phyloP scores from a whole-genome alignment of 2,113 vertebrate genomes.

The Urocynchramus pylzowi region DNA sequence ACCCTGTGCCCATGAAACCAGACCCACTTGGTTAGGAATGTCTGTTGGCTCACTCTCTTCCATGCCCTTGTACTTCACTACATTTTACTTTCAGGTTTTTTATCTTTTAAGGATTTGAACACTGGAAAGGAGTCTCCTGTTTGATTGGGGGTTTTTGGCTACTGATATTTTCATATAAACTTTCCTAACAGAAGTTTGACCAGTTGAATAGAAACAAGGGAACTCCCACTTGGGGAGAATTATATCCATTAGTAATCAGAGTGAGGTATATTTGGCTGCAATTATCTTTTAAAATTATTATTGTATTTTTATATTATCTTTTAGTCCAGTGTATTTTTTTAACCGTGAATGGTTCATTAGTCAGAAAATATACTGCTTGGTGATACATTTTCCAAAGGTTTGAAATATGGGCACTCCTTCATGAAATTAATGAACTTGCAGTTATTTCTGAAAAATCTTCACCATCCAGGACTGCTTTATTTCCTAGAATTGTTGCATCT shows the following conservation, averaged over 20 bases:
- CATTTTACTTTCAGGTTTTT: background rate
- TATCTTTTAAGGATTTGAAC: background rate
- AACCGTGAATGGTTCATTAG: background rate
- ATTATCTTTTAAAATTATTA: background rate
- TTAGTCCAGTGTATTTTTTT: background rate
- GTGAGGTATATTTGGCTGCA: background rate
- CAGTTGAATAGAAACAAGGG: background rate
- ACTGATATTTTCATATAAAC: background rate
- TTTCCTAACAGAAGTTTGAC: background rate
- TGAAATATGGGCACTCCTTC: background rate
- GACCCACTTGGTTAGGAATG: background rate
- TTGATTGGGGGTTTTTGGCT: rapidly evolving
- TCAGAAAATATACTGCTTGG: background rate
- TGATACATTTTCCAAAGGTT: background rate
- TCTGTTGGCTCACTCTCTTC: background rate
- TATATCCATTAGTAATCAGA: background rate
- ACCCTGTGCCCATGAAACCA: background rate
- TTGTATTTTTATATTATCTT: background rate
- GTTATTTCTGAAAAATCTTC: background rate
- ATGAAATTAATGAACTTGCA: background rate
- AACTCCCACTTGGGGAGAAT: background rate
- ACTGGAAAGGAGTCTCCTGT: background rate
- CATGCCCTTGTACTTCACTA: background rate
- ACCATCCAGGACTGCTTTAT: background rate
- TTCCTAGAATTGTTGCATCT: background rate